phyloP scores from a whole-genome alignment of 2,888 invertebrate species.

The Stenotaenia linearis region DNA sequence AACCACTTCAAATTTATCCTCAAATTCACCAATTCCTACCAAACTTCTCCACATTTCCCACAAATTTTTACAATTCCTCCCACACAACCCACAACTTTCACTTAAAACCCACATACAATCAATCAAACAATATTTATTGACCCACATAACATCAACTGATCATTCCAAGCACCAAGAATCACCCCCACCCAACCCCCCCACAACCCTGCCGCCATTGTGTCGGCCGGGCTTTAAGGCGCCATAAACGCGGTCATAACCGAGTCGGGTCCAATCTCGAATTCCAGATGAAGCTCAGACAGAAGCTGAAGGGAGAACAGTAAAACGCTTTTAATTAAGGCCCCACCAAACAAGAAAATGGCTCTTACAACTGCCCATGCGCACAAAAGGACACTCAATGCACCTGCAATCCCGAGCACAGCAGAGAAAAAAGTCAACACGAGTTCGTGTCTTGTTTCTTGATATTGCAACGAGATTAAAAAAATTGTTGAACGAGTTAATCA shows the following conservation, averaged over 20 bases:
- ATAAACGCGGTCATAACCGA: slow-evolving; percentile 15
- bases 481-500: not conserved
- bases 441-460: not conserved
- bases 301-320: slow-evolving; percentile 11
- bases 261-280: not conserved
- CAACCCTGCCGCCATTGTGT: slow-evolving; percentile 21
- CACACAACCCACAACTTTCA: too few species aligned
- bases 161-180: not conserved
- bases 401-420: not conserved
- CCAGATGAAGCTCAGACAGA: not conserved
- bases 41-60: too few species aligned
- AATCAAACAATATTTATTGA: too few species aligned
- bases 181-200: not conserved
- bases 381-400: not conserved
- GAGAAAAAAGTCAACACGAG: not conserved
- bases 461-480: not conserved
- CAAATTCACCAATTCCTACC: too few species aligned
- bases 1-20: too few species aligned
- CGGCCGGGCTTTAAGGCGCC: slow-evolving; percentile 5
- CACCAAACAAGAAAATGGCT: not conserved
- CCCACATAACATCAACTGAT: not conserved
- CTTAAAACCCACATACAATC: too few species aligned
- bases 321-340: slow-evolving; percentile 21
- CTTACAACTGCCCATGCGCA: slow-evolving; percentile 1
- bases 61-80: too few species aligned